phyloP scores from a whole-genome alignment of 2,888 invertebrate species.

The Cantharis lateralis region DNA sequence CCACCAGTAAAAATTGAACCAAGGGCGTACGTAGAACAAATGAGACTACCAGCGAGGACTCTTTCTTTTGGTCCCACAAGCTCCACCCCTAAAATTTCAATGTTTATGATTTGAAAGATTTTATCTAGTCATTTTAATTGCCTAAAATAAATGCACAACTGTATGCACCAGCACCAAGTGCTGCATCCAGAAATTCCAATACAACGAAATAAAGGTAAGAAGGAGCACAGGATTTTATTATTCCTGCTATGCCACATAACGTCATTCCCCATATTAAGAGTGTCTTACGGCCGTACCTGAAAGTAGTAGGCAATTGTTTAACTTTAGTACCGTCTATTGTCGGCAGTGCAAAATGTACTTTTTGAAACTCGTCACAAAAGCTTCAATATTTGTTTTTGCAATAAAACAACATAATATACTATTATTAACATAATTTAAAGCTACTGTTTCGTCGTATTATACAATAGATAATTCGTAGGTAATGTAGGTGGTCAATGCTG shows the following conservation, averaged over 20 bases:
- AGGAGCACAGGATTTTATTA: constrained; percentile 70
- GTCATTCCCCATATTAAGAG: constrained; percentile 63
- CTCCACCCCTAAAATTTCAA: constrained; percentile 65
- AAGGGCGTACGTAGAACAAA: constrained; percentile 72
- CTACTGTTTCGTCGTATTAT: too few relatives aligned
- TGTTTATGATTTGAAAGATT: neutral
- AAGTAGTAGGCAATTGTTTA: constrained; percentile 16
- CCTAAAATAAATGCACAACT: neutral
- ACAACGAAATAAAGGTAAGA: constrained; percentile 71
- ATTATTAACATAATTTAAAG: too few relatives aligned
- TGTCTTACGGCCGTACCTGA: constrained; percentile 65
- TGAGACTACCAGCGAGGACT: constrained; percentile 71
- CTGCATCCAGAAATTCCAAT: neutral
- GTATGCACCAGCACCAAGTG: neutral
- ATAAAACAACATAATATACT: too few relatives aligned
- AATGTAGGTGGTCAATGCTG: too few relatives aligned
- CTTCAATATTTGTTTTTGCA: too few relatives aligned
- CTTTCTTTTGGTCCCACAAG: constrained; percentile 75
- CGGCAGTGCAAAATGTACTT: too few relatives aligned
- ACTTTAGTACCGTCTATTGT: too few relatives aligned
- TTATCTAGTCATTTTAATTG: neutral
- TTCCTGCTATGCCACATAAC: constrained; percentile 67
- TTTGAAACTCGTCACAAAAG: too few relatives aligned
- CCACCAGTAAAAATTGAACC: constrained; percentile 72
- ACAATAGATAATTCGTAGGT: too few relatives aligned